phyloP scores from a whole-genome alignment of 2,888 invertebrate species.

The Tortricodes alternella region DNA sequence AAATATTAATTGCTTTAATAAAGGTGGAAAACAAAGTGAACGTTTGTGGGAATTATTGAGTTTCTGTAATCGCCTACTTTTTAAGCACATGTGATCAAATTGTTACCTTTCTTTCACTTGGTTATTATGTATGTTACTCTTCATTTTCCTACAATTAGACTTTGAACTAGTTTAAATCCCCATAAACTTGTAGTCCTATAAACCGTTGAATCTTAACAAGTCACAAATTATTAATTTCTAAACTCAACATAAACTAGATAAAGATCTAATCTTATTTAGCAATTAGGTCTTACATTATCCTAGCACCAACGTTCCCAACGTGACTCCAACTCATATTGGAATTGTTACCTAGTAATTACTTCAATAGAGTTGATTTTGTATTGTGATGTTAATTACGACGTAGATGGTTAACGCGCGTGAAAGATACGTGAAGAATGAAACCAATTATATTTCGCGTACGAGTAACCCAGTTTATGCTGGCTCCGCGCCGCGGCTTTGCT shows the following conservation, averaged over 20 bases:
- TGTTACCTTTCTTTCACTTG: too few relatives aligned
- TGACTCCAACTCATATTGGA: too few relatives aligned
- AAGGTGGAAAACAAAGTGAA: too few relatives aligned
- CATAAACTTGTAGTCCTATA: neutral
- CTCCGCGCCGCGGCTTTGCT: slow-evolving; percentile 5
- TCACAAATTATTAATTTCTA: slow-evolving; percentile 3
- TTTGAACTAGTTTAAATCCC: too few relatives aligned
- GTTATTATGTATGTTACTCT: too few relatives aligned
- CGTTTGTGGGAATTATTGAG: too few relatives aligned
- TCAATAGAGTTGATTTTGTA: slow-evolving; percentile 1
- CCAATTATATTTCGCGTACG: slow-evolving; percentile 56
- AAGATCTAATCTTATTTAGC: slow-evolving; percentile 42
- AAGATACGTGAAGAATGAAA: slow-evolving; percentile 46
- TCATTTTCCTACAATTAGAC: too few relatives aligned
- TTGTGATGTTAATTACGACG: too few relatives aligned
- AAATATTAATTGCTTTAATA: too few relatives aligned
- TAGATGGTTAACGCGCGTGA: slow-evolving; percentile 47
- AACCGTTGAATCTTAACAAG: neutral
- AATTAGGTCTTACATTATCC: slow-evolving; percentile 39
- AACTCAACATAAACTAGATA: slow-evolving; percentile 37
- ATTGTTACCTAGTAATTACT: too few relatives aligned
- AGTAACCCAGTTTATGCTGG: slow-evolving; percentile 47
- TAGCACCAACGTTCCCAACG: slow-evolving; percentile 28
- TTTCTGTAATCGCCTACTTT: too few relatives aligned
- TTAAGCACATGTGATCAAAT: too few relatives aligned